phyloP scores from a whole-genome alignment of 2,888 invertebrate species.

The Itoplectis maculator region DNA sequence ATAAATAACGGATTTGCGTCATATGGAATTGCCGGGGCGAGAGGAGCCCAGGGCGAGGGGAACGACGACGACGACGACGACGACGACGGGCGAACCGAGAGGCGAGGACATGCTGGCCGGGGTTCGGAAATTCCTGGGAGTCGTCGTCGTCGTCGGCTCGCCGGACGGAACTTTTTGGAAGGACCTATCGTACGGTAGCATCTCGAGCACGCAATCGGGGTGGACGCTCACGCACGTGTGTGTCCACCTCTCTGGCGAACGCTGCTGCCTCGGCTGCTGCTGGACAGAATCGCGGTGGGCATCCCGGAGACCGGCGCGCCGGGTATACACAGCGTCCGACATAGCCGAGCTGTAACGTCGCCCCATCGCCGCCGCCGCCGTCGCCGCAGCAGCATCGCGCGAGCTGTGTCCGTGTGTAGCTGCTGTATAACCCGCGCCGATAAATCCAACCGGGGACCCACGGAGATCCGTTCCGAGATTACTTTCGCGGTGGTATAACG shows the following conservation, averaged over 20 bases:
- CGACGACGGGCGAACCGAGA: no score
- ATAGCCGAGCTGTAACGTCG: conserved; percentile 38
- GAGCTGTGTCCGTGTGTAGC: conserved; percentile 1
- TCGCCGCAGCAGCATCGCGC: no score
- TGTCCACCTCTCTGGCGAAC: conserved; percentile 49
- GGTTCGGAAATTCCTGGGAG: conserved; percentile 27
- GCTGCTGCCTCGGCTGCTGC: conserved; percentile 21
- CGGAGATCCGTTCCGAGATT: conserved; percentile 72
- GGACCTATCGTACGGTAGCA: conserved; percentile 70
- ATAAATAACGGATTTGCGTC: conserved; percentile 9
- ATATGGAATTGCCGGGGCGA: background rate
- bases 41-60: background rate
- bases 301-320: background rate
- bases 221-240: conserved; percentile 66
- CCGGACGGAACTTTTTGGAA: conserved; percentile 61
- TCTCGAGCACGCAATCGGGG: conserved; percentile 70
- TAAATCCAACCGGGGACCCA: conserved; percentile 71
- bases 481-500: conserved; percentile 68
- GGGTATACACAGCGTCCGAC: conserved; percentile 22
- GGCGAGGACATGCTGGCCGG: background rate
- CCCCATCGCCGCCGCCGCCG: background rate
- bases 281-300: conserved; percentile 18
- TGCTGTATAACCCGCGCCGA: conserved; percentile 51
- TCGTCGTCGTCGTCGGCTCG: conserved; percentile 16
- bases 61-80: no score